Evolutionary conservation across 2,113 vertebrate genomes (phyloP).

Genomic region (Xiphophorus couchianus): DNA sequence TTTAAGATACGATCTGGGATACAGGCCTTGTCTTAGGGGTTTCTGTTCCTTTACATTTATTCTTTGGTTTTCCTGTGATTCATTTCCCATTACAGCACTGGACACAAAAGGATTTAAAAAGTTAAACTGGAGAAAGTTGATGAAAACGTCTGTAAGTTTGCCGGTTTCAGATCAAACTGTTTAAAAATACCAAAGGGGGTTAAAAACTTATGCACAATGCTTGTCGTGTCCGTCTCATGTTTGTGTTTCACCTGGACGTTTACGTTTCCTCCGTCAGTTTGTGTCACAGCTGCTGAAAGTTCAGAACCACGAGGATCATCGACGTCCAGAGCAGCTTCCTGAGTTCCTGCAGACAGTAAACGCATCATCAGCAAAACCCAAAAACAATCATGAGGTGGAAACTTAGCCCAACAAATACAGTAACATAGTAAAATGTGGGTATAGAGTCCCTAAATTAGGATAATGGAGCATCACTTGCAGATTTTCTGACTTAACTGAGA

Average conservation of each 20-base stretch:
- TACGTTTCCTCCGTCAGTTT: conserved; percentile 9
- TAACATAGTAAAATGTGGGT: no score
- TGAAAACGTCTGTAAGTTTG: background rate
- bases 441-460: background rate
- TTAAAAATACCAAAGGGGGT: background rate
- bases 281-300: conserved; percentile 38
- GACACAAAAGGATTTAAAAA: background rate
- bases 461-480: background rate
- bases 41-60: background rate
- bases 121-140: background rate
- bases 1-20: no score
- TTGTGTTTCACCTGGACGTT: conserved; percentile 15
- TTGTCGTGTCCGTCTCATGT: no score
- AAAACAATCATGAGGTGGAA: background rate
- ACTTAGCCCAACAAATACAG: background rate
- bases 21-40: no score
- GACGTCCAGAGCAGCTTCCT: conserved; percentile 41
- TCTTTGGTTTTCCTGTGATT: background rate
- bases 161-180: background rate
- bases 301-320: conserved; percentile 36
- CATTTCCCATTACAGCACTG: background rate
- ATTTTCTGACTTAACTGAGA: background rate
- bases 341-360: conserved; percentile 44
- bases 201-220: background rate
- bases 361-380: background rate